Evolutionary conservation across 2,113 vertebrate genomes (phyloP).

Genomic region (Salvelinus alpinus): DNA sequence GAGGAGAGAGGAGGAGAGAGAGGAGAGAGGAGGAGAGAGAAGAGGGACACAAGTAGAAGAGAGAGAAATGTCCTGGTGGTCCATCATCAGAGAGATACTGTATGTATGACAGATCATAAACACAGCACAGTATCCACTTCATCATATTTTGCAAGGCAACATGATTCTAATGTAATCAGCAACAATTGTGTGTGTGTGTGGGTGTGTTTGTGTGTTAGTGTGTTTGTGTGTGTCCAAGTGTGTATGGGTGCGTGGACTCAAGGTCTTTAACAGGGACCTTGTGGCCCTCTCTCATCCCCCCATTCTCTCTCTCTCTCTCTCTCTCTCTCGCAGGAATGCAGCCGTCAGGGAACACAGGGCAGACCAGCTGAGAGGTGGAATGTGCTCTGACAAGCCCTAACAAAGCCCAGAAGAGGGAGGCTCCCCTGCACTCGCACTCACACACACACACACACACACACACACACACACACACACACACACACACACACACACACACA

Average conservation of each 20-base stretch:
- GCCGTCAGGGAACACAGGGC: slow-evolving; percentile 46
- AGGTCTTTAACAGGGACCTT: neutral
- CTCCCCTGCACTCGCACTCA: slow-evolving; percentile 12
- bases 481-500: slow-evolving; percentile 1
- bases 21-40: too few species aligned
- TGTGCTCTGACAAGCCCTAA: slow-evolving; percentile 69
- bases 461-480: slow-evolving; percentile 7
- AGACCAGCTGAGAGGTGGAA: slow-evolving; percentile 69
- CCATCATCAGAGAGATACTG: too few species aligned
- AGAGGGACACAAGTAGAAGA: too few species aligned
- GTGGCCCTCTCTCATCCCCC: neutral
- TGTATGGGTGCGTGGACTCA: neutral
- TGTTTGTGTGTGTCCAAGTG: neutral
- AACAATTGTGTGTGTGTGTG: neutral
- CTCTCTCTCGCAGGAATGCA: slow-evolving; percentile 34
- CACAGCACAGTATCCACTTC: too few species aligned
- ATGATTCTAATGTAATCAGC: too few species aligned
- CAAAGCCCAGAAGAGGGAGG: slow-evolving; percentile 64
- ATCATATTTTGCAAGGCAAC: too few species aligned
- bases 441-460: slow-evolving; percentile 21
- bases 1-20: too few species aligned
- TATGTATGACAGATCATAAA: too few species aligned
- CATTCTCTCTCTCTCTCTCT: neutral
- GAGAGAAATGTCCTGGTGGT: too few species aligned
- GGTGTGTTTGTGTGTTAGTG: neutral